Evolutionary conservation across 2,888 invertebrate species (phyloP).

Genomic region (Tetramorium bicarinatum): DNA sequence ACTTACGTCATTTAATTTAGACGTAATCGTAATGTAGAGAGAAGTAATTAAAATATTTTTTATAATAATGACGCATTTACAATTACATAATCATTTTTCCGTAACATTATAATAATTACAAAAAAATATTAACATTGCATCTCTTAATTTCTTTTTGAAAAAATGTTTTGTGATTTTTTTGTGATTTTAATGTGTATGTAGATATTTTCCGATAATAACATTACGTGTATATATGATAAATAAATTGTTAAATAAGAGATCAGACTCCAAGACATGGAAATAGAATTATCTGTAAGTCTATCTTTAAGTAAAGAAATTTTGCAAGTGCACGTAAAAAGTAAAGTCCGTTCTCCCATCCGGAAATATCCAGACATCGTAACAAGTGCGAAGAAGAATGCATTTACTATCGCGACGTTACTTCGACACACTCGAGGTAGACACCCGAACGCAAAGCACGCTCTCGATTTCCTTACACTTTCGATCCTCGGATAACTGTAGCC

Average conservation of each 20-base stretch:
- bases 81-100: background rate
- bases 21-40: background rate
- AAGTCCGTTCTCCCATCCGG: background rate
- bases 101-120: background rate
- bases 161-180: too few relatives aligned
- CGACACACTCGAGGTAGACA: constrained; percentile 10
- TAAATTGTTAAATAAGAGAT: background rate
- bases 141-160: background rate
- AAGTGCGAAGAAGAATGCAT: background rate
- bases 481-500: constrained; percentile 44
- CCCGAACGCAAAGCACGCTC: constrained; percentile 29
- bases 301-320: background rate
- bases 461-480: constrained; percentile 35
- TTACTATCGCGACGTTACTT: background rate
- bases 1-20: background rate
- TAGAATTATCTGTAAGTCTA: background rate
- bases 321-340: background rate
- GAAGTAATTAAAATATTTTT: background rate
- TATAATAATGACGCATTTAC: background rate
- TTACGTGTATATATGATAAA: background rate
- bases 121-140: background rate
- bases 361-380: background rate
- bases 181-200: background rate
- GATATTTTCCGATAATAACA: background rate
- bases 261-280: background rate